phyloP scores from a whole-genome alignment of 2,888 invertebrate species.

The Labia minor region DNA sequence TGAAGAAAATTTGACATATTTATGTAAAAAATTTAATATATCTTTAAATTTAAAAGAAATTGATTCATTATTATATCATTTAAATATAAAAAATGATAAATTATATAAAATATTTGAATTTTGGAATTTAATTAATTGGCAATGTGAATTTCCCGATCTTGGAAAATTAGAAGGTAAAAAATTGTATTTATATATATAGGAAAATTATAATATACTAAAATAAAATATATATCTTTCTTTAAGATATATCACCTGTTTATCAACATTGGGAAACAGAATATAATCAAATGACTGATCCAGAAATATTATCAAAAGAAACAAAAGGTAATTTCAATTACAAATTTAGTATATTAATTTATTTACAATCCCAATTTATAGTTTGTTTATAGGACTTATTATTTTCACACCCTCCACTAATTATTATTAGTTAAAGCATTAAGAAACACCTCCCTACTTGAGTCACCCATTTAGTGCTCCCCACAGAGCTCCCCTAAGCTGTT shows the following conservation, averaged over 20 bases:
- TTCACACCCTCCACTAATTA: too few species aligned
- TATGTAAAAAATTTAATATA: conserved; percentile 26
- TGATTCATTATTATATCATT: conserved; percentile 26
- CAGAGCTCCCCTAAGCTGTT: too few species aligned
- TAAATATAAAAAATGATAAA: conserved; percentile 23
- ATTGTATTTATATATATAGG: background rate
- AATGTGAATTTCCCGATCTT: conserved; percentile 26
- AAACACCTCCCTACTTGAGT: too few species aligned
- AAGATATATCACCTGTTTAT: background rate
- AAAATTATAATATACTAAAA: background rate
- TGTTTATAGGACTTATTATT: too few species aligned
- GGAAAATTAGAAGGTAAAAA: conserved; percentile 26
- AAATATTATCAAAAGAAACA: background rate
- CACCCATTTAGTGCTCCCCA: too few species aligned
- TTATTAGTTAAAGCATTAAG: too few species aligned
- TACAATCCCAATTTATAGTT: too few species aligned
- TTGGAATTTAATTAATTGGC: conserved; percentile 28
- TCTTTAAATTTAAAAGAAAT: conserved; percentile 25
- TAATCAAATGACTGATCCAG: background rate
- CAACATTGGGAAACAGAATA: background rate
- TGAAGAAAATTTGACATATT: conserved; percentile 26
- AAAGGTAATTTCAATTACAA: too few species aligned
- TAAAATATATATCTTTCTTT: background rate
- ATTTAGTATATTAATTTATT: too few species aligned
- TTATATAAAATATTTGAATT: conserved; percentile 26